A percentile compares a stretch with the other conserved stretches of the same genome.
Conservation (phyloP, 1,140 invertebrate species). For the Zaprionus vittiger region DNA sequence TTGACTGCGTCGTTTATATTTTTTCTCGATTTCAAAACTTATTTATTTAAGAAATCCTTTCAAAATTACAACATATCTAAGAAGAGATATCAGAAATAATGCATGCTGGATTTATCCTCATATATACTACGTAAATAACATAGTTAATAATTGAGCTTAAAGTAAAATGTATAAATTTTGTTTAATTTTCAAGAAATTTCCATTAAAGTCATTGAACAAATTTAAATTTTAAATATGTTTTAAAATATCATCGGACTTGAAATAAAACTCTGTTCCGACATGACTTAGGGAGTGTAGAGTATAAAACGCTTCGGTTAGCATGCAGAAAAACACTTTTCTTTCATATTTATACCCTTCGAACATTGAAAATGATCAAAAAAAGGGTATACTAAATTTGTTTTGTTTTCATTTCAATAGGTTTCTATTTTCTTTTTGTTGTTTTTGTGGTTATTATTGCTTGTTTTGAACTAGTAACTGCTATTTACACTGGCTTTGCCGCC, state of each 20-base stretch:
- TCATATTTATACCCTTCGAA: background rate
- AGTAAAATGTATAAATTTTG: too few relatives aligned
- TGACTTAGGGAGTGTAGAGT: background rate
- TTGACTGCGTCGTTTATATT: too few relatives aligned
- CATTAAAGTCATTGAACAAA: too few relatives aligned
- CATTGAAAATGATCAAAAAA: too few relatives aligned
- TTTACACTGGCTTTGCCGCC: constrained; percentile 8
- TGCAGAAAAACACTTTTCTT: background rate
- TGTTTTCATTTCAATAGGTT: background rate
- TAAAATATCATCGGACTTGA: background rate
- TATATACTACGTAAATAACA: background rate
- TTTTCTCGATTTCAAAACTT: too few relatives aligned
- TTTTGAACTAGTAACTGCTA: constrained; percentile 42
- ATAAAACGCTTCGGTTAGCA: background rate
- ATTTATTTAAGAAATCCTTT: too few relatives aligned
- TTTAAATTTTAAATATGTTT: too few relatives aligned
- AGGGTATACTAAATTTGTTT: background rate
- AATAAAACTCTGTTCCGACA: background rate
- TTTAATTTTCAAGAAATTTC: too few relatives aligned
- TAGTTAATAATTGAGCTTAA: background rate
- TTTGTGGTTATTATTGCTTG: constrained; percentile 22
- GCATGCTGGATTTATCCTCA: too few relatives aligned
- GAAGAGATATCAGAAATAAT: too few relatives aligned
- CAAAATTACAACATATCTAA: too few relatives aligned
- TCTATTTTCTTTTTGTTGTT: constrained; percentile 20